Base-by-base conservation (phyloP, 2,888 invertebrate genomes). In the Idaea biselata region DNA sequence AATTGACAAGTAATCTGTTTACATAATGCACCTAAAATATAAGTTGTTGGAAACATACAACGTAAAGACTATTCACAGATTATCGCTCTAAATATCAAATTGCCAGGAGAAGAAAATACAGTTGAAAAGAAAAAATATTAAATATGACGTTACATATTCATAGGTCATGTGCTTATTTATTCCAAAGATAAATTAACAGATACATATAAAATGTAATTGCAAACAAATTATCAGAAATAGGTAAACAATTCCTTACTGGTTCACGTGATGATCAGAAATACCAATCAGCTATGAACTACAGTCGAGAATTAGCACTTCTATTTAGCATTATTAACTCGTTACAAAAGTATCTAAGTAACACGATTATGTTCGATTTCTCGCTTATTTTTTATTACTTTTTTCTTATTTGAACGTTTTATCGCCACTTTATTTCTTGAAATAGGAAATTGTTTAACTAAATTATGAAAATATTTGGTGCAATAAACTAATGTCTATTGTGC, bases 271-370 rank as follows among this genome's bases (percentile, higher is more conserved):
- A 11, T 14, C 44, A 44, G 44, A 44, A 44, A 44, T 44, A 44
- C 44, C 44, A 44, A 44, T 44, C 44, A 44, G 44, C 44, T 44
- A 44, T 44, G 44, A 44, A 44, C 44, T 44, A 44, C 44, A 44
- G 44, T 8, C 11, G 14, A 14, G 44, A 44, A 44, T 44, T 44
- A 44, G 44, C 44, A 44, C 44, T 4, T 44, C 44, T 44, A 44
- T 44, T 44, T 44, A 44, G 44, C 44, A 44, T 44, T 44, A 44
- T 44, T 11, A 44, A 44, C 8, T 44, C 44, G 44, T 44, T 44
- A 44, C 44, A 44, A 44, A 44, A 8, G 44, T 44, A 44, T 2
- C 44, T 44, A 44, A 44, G 44, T 44, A 44, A 44, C 44, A 44
- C 44, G 44, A 44, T 44, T 8, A 5, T 44, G 8, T 44, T 14